Conservation (phyloP, 2,113 vertebrate genomes). For the Lates calcarifer region DNA sequence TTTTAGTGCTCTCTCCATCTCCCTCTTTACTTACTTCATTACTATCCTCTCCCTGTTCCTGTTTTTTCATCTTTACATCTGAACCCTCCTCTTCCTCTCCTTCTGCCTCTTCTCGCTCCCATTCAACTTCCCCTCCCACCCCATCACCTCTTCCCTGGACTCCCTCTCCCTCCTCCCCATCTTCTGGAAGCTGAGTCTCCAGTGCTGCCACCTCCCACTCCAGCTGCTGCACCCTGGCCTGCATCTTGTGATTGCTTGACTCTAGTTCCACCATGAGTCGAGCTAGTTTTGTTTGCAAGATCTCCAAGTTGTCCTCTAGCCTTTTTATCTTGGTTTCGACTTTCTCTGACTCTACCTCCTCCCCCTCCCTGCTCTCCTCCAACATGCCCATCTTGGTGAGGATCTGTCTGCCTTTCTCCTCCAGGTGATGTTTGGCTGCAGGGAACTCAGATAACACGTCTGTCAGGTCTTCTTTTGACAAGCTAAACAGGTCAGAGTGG, state of each 20-base stretch:
- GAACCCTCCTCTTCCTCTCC: constrained; percentile 66
- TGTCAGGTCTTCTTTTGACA: constrained; percentile 92
- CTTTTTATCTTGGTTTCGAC: constrained; percentile 73
- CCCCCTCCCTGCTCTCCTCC: constrained; percentile 76
- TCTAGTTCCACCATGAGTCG: constrained; percentile 91
- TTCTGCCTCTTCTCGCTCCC: constrained; percentile 70
- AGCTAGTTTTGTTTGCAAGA: constrained; percentile 89
- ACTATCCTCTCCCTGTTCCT: constrained; percentile 36
- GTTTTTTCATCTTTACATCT: constrained; percentile 17
- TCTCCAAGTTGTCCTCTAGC: constrained; percentile 85
- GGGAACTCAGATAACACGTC: constrained; percentile 92
- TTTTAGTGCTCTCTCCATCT: constrained; percentile 68
- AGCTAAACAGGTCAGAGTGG: constrained; percentile 93
- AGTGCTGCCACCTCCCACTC: constrained; percentile 82
- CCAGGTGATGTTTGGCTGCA: constrained; percentile 87
- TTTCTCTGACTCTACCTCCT: constrained; percentile 71
- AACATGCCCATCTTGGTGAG: constrained; percentile 91
- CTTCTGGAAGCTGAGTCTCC: constrained; percentile 41
- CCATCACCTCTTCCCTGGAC: constrained; percentile 44
- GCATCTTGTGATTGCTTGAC: constrained; percentile 85
- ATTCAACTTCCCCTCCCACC: constrained; percentile 53
- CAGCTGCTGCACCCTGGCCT: constrained; percentile 84
- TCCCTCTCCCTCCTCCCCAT: background rate
- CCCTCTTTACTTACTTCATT: constrained; percentile 65
- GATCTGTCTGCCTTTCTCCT: constrained; percentile 93